Evolutionary conservation across 1,140 invertebrate genomes (phyloP), one percentile per base, ranked within the genome.

Genomic region (Coptotermes formosanus): DNA sequence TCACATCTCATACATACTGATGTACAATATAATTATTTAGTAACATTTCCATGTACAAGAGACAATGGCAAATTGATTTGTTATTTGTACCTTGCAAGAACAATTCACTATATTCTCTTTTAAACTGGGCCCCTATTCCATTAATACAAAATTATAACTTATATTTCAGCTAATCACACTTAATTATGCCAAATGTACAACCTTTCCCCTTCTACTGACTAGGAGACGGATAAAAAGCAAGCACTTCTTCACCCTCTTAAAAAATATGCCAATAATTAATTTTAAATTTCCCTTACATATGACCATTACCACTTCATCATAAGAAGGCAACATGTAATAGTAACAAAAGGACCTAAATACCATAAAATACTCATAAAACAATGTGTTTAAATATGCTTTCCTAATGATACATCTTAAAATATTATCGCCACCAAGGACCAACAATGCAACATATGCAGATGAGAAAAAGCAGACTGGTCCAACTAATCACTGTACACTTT

Each of bases 191-290:
- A 86, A 87, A 86, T 85, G 85, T 87, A 87, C 87, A 87, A 84
- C 87, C 85, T 87, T 87, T 85, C 69, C 85, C 87, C 87, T n/a
- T 86, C 87, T 86, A 85, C 83, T 87, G 87, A 87, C 87, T 87
- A 87, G 87, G 86, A 87, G 87, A 86, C 85, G 83, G 85, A 86
- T 86, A 87, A 55, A 85, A 87, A 86, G 85, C 86, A 86, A 86
- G 86, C 86, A 52, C 64, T 69, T 32, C 45, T 45, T 38, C 44
- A 48, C 64, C 21, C 64, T n/a, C 64, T 69, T n/a, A 3, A n/a
- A 69, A 69, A 55, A 55, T 69, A 69, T 69, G n/a, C 21, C 64
- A 69, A 3, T n/a, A 25, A 69, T 69, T 69, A 21, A 69, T 69
- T 69, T 69, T 69, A 69, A 69, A 69, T 69, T 69, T 69, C 64